Evolutionary conservation across 2,888 invertebrate species (phyloP), one percentile per base, ranked within the genome.

Genomic region (Pseudanteris insignis): DNA sequence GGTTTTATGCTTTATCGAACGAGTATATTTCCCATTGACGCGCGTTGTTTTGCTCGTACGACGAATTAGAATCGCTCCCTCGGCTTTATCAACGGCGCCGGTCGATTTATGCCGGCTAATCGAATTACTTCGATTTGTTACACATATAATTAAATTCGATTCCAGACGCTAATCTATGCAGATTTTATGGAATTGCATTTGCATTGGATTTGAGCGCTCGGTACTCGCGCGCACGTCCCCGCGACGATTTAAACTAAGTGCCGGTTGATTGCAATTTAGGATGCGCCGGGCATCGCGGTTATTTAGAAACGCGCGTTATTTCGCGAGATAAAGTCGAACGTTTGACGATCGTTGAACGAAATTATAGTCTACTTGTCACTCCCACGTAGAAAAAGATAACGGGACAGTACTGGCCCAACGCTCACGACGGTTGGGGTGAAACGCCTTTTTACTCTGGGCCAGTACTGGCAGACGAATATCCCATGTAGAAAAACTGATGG

Each of bases 101-200:
- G n/a, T 5, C 7, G 44, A 33, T 34, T 34, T 46, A 46, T 25
- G 28, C 46, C 2, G 5, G 11, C 28, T 8, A 36, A 29, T 30
- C 25, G 15, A 43, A 30, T 37, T 28, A 11, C 13, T 9, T 12
- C 34, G 40, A 55, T 55, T 55, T 55, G 41, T 47, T 55, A 29
- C 47, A 47, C 34, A 11, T 36, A 30, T 34, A 44, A 44, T 53
- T 43, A 34, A 53, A 28, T 37, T 43, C 15, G 25, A 26, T 8
- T 14, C 7, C n/a, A 0, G 6, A 4, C 5, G 10, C 24, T 26
- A 46, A 46, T 54, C 54, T 46, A 54, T 38, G 54, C 9, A 46
- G 28, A 46, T 54, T 54, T 33, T 26, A 38, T 46, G 46, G 26
- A 1, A 18, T 38, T 21, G 7, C 32, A 44, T 38, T 54, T 54